Evolutionary conservation across 2,888 invertebrate species (phyloP), one percentile per base, ranked within the genome.

Genomic region (Thereva nobilitata): DNA sequence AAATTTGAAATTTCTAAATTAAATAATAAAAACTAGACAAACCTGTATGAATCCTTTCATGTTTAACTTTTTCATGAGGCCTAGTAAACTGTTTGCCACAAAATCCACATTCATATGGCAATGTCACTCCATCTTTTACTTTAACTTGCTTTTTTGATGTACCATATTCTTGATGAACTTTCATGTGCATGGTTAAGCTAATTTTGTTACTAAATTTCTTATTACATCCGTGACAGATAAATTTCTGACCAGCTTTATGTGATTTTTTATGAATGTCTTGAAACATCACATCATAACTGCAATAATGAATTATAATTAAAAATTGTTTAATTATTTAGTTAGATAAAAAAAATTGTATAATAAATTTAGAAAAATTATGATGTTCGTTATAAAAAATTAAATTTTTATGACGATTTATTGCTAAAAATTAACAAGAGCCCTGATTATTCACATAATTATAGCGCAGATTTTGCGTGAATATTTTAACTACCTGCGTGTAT

Each of bases 41-140:
- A 76, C 89, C 89, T 0, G 92, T 92, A 73, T 92, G 92, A 74
- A 91, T 89, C n/a, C 92, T 83, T 78, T 92, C 92, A 73, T 92
- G 92, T 78, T 91, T 91, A 1, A 92, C 91, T 78, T 91, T 91
- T 73, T 92, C 91, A 73, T 90, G 90, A 0, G 92, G 91, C 49
- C 90, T 82, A 2, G 86, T 83, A 73, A 92, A 92, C 69, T 87
- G 83, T 64, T 89, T 83, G 0, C 86, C 86, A 73, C 92, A 92
- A 75, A 87, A 91, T 67, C 87, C 84, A 73, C 92, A 92, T 56
- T 84, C 84, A 77, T 90, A 91, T 2, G 86, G 86, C 10, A 83
- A 76, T 2, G 78, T 75, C 67, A 69, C 65, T 4, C 72, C 72
- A 6, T 70, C 65, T 68, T 72, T 67, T 2, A 64, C 67, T 57